These are phyloP conservation scores for Halcyon badia DNA, from an alignment of 2,797 vertebrate genomes.

Conservation along the genomic window DNA sequence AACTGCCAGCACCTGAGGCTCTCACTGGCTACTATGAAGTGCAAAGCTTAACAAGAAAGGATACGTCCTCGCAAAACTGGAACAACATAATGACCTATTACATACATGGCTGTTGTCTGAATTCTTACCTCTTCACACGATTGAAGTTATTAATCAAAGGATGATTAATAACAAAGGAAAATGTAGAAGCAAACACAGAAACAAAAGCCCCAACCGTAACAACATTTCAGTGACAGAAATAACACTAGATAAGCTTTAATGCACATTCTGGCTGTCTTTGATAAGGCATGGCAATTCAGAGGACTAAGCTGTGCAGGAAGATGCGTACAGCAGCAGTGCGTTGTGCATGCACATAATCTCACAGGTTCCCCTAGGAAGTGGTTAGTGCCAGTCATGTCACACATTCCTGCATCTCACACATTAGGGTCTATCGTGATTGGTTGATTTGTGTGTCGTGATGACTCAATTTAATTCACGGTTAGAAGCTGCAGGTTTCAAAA, in stretches of 20 bases:
- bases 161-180: constrained; percentile 31
- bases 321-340: constrained; percentile 31
- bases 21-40: background rate
- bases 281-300: background rate
- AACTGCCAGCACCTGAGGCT: background rate
- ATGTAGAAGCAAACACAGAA: constrained; percentile 6
- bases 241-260: constrained; percentile 4
- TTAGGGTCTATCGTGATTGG: background rate
- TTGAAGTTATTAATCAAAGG: background rate
- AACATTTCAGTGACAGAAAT: constrained; percentile 35
- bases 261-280: constrained; percentile 7
- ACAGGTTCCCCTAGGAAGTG: background rate
- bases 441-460: background rate
- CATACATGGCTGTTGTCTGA: background rate
- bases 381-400: constrained; percentile 17
- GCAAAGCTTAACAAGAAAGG: background rate
- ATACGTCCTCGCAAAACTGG: background rate
- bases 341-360: constrained; percentile 43
- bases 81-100: background rate
- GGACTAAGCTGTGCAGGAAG: constrained; percentile 39
- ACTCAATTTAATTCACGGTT: constrained; percentile 30
- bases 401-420: constrained; percentile 23
- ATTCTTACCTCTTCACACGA: background rate
- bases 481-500: constrained; percentile 29
- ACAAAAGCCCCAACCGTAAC: background rate